Percentiles rank a stretch among this genome's conserved stretches.
Evolutionary conservation across 2,113 vertebrate genomes (phyloP).

Genomic region (Tyto alba): DNA sequence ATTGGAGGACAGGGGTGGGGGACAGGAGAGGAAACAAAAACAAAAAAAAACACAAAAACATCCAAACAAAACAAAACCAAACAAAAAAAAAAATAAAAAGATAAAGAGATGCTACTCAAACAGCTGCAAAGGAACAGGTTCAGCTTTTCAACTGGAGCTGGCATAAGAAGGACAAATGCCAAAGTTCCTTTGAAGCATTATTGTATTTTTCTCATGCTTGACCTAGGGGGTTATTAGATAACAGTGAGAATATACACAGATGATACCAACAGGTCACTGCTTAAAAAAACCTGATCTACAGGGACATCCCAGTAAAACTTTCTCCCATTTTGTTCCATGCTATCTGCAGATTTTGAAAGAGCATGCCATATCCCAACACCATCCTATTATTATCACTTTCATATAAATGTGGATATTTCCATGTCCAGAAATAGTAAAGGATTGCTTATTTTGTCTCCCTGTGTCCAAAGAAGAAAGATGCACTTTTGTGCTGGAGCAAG

Average conservation of each 20-base stretch:
- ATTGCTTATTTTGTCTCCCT: no score
- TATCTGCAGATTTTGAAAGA: background rate
- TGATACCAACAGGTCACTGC: no score
- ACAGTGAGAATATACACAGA: background rate
- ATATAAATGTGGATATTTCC: background rate
- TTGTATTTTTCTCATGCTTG: background rate
- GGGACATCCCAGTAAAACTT: background rate
- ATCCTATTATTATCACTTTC: background rate
- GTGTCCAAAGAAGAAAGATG: no score
- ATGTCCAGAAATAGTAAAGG: background rate
- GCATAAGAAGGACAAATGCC: background rate
- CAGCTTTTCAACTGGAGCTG: background rate
- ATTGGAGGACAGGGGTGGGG: fast-evolving
- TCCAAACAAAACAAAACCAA: no score
- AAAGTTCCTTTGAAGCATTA: background rate
- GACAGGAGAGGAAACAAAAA: background rate
- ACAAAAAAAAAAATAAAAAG: no score
- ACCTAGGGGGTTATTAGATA: background rate
- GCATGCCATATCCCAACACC: fast-evolving
- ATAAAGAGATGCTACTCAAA: background rate
- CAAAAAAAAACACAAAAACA: no score
- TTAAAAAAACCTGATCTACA: background rate
- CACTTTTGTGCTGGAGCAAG: background rate
- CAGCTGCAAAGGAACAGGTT: background rate
- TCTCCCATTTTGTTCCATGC: background rate